Evolutionary conservation across 2,888 invertebrate genomes (phyloP), one percentile per base, ranked within the genome.

Genomic region (Gastracanthus pulcherrimus): DNA sequence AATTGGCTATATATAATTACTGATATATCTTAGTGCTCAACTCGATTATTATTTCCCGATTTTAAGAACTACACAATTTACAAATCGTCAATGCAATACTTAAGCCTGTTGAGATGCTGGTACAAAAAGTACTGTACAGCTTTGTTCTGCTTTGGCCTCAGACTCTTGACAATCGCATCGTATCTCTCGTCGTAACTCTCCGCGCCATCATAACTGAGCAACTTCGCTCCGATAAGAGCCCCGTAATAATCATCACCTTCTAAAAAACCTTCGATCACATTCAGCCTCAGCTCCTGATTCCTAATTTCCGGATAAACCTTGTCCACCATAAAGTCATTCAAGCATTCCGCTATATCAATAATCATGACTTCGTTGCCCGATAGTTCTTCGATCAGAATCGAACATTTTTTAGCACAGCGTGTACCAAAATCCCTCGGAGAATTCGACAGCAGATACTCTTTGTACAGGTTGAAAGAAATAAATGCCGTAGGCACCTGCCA

Each of bases 401-500:
- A 9, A 2, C 34, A 34, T 2, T 38, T 41, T 3, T 11, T 75
- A 0, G 60, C 71, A 34, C 62, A 51, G 0, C 66, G 58, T 3
- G 3, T 9, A 0, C 80, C 83, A 45, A 81, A 83, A 1, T 83
- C 62, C 29, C 26, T 9, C 2, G 78, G 67, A 7, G 75, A 41
- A 7, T 11, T 13, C 1, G 80, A n/a, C 0, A 29, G 6, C n/a
- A 83, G 16, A 34, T 81, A 78, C 23, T 83, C 83, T 5, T 51
- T 36, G 36, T 66, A 83, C 0, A 83, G 41, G 23, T 48, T 77
- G 3, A 70, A 45, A 1, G 31, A 3, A 7, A 82, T 6, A 26
- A 74, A 74, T 0, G 80, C 66, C 23, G 3, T 2, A 0, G 80
- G 62, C 16, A 67, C 80, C 36, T 82, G 80, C 64, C 76, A 77